Evolutionary conservation across 2,113 vertebrate genomes (phyloP), one percentile per base, ranked within the genome.

Genomic region (Neomonachus schauinslandi): DNA sequence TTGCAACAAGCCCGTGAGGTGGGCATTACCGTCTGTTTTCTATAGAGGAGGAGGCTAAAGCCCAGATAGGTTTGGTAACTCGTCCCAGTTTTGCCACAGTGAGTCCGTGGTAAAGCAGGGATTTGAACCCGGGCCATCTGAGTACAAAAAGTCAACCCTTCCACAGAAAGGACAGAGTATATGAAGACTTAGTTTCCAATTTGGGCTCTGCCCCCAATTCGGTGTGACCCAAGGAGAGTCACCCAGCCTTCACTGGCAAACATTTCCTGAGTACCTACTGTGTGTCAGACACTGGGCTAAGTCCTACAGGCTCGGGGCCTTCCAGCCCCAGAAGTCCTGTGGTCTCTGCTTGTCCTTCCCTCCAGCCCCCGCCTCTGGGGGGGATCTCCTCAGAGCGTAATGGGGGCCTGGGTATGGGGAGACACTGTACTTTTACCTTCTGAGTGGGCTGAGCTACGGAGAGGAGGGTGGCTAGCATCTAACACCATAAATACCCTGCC

Each of bases 21-120:
- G n/a, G 28, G 33, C 46, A 55, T 86, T 61, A 82, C 13, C 77
- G n/a, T 95, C 22, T 53, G 26, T 26, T 85, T 93, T 85, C 77
- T 79, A 49, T 9, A 67, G 83, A 94, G 46, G 71, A 85, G 26
- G 39, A 95, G 85, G 28, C 53, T 28, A 49, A 98, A 79, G 59
- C 61, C 46, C 63, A 81, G 19, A 46, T 9, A 90, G 2, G 1
- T 90, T 87, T 92, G 53, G n/a, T 93, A 82, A 90, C 21, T 80
- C 77, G 33, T 53, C 33, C 36, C 95, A 49, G 16, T 87, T 92
- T 89, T 95, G 42, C 42, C 67, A 53, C 16, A 24, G 9, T 24
- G 57, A 97, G 36, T 86, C 39, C 83, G 39, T 89, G n/a, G 33
- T 87, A 80, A 24, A 51, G 65, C 42, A 65, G 63, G 63, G 46